A percentile compares a stretch with the other conserved stretches of the same genome.
Evolutionary conservation across 2,113 vertebrate genomes (phyloP).

Genomic region (Malurus cyaneus): DNA sequence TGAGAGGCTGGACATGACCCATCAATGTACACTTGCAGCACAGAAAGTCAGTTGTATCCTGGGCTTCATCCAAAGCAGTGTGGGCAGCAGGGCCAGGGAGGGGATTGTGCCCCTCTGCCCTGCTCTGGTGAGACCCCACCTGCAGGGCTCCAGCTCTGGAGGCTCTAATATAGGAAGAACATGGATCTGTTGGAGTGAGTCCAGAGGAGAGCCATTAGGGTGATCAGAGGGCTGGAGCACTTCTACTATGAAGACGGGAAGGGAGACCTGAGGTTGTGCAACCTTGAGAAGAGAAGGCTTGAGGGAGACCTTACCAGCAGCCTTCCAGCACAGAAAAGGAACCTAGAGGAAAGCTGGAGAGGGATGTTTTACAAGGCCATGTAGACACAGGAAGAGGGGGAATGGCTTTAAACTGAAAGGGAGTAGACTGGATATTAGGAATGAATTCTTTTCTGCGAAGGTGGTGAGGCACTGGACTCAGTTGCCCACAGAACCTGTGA

Average conservation of each 20-base stretch:
- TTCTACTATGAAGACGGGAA: background rate
- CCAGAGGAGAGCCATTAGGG: background rate
- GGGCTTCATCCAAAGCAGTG: fast-evolving
- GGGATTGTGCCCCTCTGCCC: background rate
- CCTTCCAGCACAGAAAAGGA: background rate
- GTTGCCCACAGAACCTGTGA: background rate
- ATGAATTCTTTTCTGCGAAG: fast-evolving
- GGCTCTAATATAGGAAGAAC: background rate
- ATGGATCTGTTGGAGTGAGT: background rate
- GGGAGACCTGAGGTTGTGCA: background rate
- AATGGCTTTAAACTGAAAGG: background rate
- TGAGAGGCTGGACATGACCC: background rate
- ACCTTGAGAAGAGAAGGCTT: background rate
- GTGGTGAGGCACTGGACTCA: background rate
- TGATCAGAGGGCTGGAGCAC: background rate
- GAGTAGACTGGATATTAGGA: background rate
- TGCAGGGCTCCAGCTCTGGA: background rate
- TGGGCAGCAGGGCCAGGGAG: background rate
- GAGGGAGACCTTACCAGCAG: background rate
- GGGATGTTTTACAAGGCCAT: background rate
- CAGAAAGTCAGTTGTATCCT: background rate
- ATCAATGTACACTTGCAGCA: background rate
- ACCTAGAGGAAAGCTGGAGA: background rate
- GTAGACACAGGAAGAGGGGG: background rate
- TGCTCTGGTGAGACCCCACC: background rate